phyloP scores from a whole-genome alignment of 2,797 vertebrate genomes.

The Distichodus sexfasciatus region DNA sequence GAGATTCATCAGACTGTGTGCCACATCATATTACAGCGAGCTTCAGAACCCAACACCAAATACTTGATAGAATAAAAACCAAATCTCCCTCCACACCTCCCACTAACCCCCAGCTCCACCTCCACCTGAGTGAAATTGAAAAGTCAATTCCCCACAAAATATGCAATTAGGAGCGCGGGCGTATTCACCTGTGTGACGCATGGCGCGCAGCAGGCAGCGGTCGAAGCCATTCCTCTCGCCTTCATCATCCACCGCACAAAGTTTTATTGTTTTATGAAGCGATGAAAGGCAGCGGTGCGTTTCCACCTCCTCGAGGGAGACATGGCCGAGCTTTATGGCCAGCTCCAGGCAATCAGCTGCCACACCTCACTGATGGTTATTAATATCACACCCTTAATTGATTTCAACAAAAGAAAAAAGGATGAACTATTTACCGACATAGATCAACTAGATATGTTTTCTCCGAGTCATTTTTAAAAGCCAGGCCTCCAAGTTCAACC shows the following conservation, averaged over 20 bases:
- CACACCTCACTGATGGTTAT: conserved; percentile 60
- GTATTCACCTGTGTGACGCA: conserved; percentile 47
- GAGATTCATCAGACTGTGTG: conserved; percentile 37
- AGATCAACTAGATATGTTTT: conserved; percentile 11
- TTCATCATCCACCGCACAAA: conserved; percentile 52
- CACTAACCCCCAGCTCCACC: conserved; percentile 9
- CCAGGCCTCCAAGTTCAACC: neutral
- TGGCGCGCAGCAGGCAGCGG: conserved; percentile 26
- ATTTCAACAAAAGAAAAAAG: conserved; percentile 39
- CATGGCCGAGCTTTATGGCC: conserved; percentile 58
- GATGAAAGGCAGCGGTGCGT: conserved; percentile 65
- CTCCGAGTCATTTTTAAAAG: neutral
- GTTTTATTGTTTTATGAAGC: conserved; percentile 61
- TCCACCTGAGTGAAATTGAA: conserved; percentile 40
- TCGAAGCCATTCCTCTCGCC: conserved; percentile 45
- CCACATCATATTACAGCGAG: conserved; percentile 40
- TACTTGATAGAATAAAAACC: conserved; percentile 25
- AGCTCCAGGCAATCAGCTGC: conserved; percentile 53
- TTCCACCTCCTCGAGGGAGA: conserved; percentile 44
- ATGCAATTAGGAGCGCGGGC: conserved; percentile 43
- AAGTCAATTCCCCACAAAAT: conserved; percentile 46
- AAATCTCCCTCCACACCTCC: too few relatives aligned
- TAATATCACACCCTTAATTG: conserved; percentile 56
- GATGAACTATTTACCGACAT: neutral
- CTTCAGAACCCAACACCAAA: conserved; percentile 26